Evolutionary conservation across 2,113 vertebrate genomes (phyloP).

Genomic region (Cyanoliseus patagonus): DNA sequence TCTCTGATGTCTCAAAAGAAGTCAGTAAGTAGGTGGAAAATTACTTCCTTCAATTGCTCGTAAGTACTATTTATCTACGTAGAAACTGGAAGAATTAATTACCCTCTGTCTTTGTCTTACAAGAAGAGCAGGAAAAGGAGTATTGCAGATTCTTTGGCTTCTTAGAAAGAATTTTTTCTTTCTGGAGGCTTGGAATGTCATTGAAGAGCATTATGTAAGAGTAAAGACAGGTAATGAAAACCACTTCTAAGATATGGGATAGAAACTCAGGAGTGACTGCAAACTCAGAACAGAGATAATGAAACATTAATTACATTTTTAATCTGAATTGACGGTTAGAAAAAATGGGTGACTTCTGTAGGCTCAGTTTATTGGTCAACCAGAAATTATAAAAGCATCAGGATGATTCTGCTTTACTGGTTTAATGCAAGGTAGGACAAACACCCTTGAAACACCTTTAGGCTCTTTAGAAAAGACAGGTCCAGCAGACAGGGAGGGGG

Average conservation of each 20-base stretch:
- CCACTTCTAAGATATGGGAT: neutral
- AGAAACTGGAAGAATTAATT: neutral
- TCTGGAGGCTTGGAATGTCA: neutral
- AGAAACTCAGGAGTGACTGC: neutral
- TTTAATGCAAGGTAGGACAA: neutral
- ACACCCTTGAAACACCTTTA: neutral
- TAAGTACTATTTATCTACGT: neutral
- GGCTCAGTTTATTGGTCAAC: neutral
- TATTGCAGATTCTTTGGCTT: neutral
- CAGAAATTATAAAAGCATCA: neutral
- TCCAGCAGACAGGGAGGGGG: too few species aligned
- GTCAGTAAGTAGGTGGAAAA: neutral
- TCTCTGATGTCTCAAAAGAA: neutral
- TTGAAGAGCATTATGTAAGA: neutral
- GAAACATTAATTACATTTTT: neutral
- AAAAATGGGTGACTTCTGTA: neutral
- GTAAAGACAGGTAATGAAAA: neutral
- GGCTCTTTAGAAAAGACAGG: too few species aligned
- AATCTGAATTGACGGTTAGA: neutral
- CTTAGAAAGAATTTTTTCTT: neutral
- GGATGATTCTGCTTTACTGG: neutral
- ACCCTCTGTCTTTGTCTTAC: neutral
- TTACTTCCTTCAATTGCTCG: neutral
- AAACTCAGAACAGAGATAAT: neutral
- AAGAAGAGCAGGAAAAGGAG: neutral